Evolutionary conservation across 1,140 invertebrate species (phyloP).

Genomic region (Odontomachus brunneus): DNA sequence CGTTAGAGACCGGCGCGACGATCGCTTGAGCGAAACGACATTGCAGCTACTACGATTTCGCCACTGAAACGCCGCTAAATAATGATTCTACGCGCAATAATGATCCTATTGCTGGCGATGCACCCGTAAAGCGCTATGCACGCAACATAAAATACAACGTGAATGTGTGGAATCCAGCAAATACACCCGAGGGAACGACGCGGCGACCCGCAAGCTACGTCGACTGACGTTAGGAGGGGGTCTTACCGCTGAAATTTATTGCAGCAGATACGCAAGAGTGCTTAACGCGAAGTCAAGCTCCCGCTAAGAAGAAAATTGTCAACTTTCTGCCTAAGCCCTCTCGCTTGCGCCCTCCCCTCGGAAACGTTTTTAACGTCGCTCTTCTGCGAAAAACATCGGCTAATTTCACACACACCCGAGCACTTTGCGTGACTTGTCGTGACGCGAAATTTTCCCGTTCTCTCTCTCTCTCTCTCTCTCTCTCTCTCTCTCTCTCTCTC

Average conservation of each 20-base stretch:
- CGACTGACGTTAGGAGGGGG: not conserved
- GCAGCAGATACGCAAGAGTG: conserved; percentile 29
- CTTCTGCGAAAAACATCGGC: not conserved
- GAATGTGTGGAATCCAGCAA: not conserved
- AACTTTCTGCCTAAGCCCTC: conserved; percentile 1
- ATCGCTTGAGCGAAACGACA: conserved; percentile 26
- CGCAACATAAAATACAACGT: conserved; percentile 31
- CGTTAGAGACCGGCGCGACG: not conserved
- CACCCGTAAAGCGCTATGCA: conserved; percentile 28
- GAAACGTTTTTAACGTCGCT: conserved; percentile 5
- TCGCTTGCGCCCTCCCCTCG: too few species aligned
- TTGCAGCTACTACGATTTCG: not conserved
- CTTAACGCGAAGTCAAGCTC: conserved; percentile 42
- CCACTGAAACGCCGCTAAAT: conserved; percentile 15
- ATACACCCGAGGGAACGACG: not conserved
- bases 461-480: too few species aligned
- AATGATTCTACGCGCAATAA: conserved; percentile 30
- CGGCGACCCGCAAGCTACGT: not conserved
- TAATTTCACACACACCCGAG: not conserved
- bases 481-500: too few species aligned
- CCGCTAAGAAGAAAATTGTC: conserved; percentile 40
- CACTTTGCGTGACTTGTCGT: not conserved
- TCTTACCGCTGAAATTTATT: conserved; percentile 48
- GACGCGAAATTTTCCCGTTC: not conserved
- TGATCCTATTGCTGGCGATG: conserved; percentile 33